Evolutionary conservation across 2,113 vertebrate species (phyloP).

Genomic region (Tupaia tana): DNA sequence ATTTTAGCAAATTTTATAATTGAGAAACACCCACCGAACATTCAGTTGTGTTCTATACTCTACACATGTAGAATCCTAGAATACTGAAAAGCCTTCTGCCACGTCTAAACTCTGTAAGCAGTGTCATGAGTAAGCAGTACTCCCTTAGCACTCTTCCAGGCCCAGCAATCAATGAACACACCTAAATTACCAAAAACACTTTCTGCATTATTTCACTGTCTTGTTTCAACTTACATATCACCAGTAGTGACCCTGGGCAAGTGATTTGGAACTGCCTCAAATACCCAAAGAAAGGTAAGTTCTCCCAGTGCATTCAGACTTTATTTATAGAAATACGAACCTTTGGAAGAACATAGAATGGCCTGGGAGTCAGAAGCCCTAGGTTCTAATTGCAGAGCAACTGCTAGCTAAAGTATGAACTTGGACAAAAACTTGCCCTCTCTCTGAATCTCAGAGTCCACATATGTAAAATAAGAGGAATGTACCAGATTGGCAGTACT

Average conservation of each 20-base stretch:
- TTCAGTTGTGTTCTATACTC: not conserved
- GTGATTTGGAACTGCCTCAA: conserved; percentile 30
- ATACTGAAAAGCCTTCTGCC: conserved; percentile 46
- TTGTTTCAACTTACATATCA: not conserved
- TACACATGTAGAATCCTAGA: conserved; percentile 33
- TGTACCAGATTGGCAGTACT: not conserved
- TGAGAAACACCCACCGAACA: conserved; percentile 53
- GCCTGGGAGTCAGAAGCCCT: not conserved
- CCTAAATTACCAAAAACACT: conserved; percentile 25
- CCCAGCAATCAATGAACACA: conserved; percentile 34
- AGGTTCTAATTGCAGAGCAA: not conserved
- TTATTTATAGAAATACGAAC: not conserved
- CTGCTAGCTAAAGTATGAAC: not conserved
- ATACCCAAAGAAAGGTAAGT: not conserved
- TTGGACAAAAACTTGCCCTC: not conserved
- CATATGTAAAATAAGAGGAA: not conserved
- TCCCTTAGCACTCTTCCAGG: conserved; percentile 1
- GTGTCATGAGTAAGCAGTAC: not conserved
- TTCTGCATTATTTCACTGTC: not conserved
- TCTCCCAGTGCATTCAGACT: not conserved
- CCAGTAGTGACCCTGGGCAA: not conserved
- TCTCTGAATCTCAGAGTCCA: not conserved
- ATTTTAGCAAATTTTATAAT: conserved; percentile 44
- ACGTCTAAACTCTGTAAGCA: conserved; percentile 33
- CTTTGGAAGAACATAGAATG: conserved; percentile 27